Conservation (phyloP, 64 coral and sea anemone genomes). For the Trachythela sp. region DNA sequence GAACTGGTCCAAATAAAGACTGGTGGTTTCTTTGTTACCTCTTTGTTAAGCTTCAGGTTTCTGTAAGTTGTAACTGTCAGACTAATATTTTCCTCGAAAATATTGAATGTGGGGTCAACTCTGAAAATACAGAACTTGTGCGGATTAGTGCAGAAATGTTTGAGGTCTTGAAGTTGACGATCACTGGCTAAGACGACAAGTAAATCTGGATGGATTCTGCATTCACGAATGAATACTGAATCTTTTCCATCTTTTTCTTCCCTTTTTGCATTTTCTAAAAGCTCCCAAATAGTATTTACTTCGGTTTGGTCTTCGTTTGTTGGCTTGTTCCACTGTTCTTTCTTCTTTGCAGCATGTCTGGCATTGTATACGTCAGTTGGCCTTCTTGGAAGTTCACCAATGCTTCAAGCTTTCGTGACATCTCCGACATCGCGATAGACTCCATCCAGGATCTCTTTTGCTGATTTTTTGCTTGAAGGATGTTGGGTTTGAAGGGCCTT, state of each 20-base stretch:
- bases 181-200: neutral
- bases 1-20: too few relatives aligned
- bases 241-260: neutral
- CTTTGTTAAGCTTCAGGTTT: too few relatives aligned
- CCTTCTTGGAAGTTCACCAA: too few relatives aligned
- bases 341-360: constrained; percentile 30
- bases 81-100: too few relatives aligned
- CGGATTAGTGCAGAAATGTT: neutral
- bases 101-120: neutral
- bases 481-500: constrained; percentile 24
- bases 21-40: too few relatives aligned
- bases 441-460: constrained; percentile 33
- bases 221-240: neutral
- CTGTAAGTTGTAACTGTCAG: too few relatives aligned
- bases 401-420: too few relatives aligned
- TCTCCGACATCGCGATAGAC: too few relatives aligned
- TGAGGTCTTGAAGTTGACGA: constrained; percentile 1
- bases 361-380: constrained; percentile 49
- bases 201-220: neutral
- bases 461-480: constrained; percentile 37
- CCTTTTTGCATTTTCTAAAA: neutral
- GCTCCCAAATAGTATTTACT: constrained; percentile 1
- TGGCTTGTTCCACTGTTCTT: neutral
- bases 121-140: neutral
- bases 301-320: neutral